Conservation (phyloP, 2,888 invertebrate species). For the Apamea sordens region DNA sequence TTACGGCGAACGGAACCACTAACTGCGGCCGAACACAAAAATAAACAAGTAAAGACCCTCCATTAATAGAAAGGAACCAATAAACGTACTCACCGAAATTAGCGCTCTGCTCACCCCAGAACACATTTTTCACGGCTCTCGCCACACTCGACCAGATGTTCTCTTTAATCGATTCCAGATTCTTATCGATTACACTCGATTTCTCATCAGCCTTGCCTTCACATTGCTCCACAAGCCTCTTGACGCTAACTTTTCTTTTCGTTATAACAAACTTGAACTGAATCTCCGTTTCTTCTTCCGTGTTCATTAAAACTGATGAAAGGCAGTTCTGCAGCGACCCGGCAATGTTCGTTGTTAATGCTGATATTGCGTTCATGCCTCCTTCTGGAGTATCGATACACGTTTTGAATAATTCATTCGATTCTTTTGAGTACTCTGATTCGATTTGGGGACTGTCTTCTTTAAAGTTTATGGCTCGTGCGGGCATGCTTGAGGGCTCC, state of each 20-base stretch:
- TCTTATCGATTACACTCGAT: constrained; percentile 70
- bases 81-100: constrained; percentile 73
- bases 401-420: constrained; percentile 84
- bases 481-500: constrained; percentile 79
- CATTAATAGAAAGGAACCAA: constrained; percentile 55
- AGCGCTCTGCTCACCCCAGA: constrained; percentile 82
- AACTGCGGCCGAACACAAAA: constrained; percentile 30
- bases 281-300: constrained; percentile 86
- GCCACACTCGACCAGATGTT: constrained; percentile 87
- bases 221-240: constrained; percentile 75
- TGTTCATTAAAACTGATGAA: constrained; percentile 79
- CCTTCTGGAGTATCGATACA: constrained; percentile 80
- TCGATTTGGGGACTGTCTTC: constrained; percentile 84
- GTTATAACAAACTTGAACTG: constrained; percentile 88
- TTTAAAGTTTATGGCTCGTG: constrained; percentile 87
- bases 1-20: constrained; percentile 41
- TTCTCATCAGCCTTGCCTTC: constrained; percentile 69
- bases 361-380: constrained; percentile 78
- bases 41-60: constrained; percentile 57
- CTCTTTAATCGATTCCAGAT: constrained; percentile 78
- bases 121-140: constrained; percentile 85
- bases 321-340: constrained; percentile 84
- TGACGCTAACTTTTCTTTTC: constrained; percentile 84
- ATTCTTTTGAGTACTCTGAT: constrained; percentile 78
- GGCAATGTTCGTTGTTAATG: constrained; percentile 83